These are phyloP conservation scores for Gavialis gangeticus DNA, from an alignment of 2,113 vertebrate species.

Conservation along the genomic window DNA sequence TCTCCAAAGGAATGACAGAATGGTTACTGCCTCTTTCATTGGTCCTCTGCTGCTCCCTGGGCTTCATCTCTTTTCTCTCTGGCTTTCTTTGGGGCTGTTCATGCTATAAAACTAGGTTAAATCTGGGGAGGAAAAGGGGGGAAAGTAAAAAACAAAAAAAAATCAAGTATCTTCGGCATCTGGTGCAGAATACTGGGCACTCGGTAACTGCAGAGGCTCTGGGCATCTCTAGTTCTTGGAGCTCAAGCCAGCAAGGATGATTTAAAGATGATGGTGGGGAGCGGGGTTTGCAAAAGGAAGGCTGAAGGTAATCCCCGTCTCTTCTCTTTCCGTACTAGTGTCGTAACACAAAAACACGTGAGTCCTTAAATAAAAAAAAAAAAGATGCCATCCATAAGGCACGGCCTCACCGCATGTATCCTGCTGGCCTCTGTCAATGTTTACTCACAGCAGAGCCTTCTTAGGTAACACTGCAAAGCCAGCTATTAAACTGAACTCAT, in stretches of 20 bases:
- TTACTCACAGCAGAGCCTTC: not conserved
- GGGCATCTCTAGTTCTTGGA: conserved; percentile 43
- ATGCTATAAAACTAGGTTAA: conserved; percentile 78
- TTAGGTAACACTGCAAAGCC: not conserved
- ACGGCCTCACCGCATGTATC: not conserved
- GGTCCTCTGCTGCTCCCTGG: conserved; percentile 59
- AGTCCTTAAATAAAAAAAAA: conserved; percentile 1
- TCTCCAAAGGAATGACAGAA: conserved; percentile 78
- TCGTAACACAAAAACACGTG: not conserved
- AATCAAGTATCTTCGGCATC: conserved; percentile 73
- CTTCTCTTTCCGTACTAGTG: not conserved
- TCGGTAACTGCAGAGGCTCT: conserved; percentile 65
- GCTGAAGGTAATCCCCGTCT: conserved; percentile 58
- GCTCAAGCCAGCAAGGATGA: conserved; percentile 41
- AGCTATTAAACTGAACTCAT: not conserved
- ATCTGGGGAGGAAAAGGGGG: conserved; percentile 68
- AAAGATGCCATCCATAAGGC: not conserved
- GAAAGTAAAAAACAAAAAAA: conserved; percentile 61
- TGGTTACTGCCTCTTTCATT: conserved; percentile 77
- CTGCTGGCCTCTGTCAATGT: not conserved
- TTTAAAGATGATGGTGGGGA: conserved; percentile 57
- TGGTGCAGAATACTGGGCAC: conserved; percentile 67
- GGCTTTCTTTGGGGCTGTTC: conserved; percentile 75
- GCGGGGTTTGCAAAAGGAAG: conserved; percentile 9
- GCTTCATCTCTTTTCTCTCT: conserved; percentile 71